Evolutionary conservation across 1,140 invertebrate genomes (phyloP), one percentile per base, ranked within the genome.

Genomic region (Bombus cullumanus): DNA sequence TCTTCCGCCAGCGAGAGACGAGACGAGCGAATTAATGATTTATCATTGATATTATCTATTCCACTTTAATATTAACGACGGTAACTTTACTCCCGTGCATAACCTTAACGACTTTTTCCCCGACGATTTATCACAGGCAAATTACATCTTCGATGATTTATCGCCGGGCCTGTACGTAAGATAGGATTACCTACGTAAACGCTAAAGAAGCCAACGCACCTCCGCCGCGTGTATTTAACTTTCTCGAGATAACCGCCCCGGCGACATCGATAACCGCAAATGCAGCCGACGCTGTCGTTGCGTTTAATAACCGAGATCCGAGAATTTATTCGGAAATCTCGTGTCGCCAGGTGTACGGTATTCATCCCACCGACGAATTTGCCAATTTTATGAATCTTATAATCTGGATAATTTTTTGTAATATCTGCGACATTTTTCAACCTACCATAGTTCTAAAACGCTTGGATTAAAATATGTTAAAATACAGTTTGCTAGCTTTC

Each of bases 21-120:
- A 66, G 64, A 34, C 71, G 75, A 73, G 77, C 79, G 88, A 81
- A 84, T 89, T 90, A 90, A 90, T 89, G 86, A 90, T 86, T 86
- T 90, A 90, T 90, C 88, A 90, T 89, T 87, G 89, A 90, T 90
- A 90, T 83, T 80, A 90, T 89, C 88, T 89, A 86, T 83, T 86
- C 84, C 84, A 81, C 78, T 85, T 85, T 81, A 85, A 85, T 81
- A 85, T 85, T 85, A 85, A 85, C 83, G 83, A 85, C 78, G 83
- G 83, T 81, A 85, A 85, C 78, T 85, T 85, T 85, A 85, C 83
- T 72, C 83, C 78, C 78, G 78, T 85, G 83, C 83, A 81, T 81
- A 85, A 85, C 78, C 83, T 85, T 85, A 85, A 85, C 83, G 83
- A 85, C 83, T 85, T 85, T 85, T 85, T 85, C 83, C 78, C 83